Evolutionary conservation across 2,797 vertebrate genomes (phyloP), one percentile per base, ranked within the genome.

Genomic region (Salarias fasciatus): DNA sequence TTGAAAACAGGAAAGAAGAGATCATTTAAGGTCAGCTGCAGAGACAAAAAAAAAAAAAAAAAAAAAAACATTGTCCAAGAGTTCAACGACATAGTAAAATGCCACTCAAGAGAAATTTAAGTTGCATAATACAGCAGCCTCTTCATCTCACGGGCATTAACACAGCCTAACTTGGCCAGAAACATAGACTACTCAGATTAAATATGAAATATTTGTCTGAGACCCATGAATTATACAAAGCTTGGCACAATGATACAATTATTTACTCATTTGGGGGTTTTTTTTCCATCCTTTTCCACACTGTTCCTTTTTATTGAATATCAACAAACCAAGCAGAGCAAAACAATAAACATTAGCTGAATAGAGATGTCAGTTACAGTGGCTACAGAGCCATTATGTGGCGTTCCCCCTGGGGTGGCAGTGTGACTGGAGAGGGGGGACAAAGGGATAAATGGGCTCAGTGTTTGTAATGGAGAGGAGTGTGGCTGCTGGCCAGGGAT

Each of bases 381-480:
- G 66, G 77, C 75, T 80, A 81, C 75, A 73, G 68, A 85, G 73
- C 79, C 82, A 89, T 88, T 88, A 87, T 86, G 81, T 85, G 79
- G 72, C 63, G 65, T 68, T 79, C 78, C 73, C 82, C 72, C 73
- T 53, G 51, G 64, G 77, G 69, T 80, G 79, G 82, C 72, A 70
- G 77, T 82, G 78, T 81, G 80, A 85, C 80, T 87, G 78, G 45
- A 72, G 77, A 57, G 66, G 41, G 70, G 30, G 50, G 47, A 13
- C 61, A 67, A 43, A 50, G 57, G 87, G 80, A 90, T 86, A 89
- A 90, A 91, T 91, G 87, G 87, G 76, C 73, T 84, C 80, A 86
- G 87, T 90, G 86, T 91, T 88, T 87, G 90, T 89, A 89, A 91
- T 86, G 80, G 89, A 92, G 89, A 91, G 86, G 75, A 85, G 83